Base-by-base conservation (phyloP, 2,888 invertebrate species). In the Hirudinaria manillensis region DNA sequence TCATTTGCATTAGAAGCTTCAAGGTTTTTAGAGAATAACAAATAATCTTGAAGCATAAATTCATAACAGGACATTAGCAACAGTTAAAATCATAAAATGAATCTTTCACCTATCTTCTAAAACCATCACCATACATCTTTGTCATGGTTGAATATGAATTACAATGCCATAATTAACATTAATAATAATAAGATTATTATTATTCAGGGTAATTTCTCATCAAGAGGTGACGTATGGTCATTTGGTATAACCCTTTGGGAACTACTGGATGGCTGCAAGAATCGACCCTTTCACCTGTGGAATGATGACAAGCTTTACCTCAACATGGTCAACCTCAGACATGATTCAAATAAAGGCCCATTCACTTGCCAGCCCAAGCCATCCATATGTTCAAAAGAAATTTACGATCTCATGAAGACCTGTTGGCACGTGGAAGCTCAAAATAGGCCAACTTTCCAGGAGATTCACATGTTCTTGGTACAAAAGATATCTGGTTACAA, bases 381-480 rank as follows among this genome's bases (percentile, higher is more conserved):
- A 0, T 89, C 90, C 16, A 92, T 93, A 1, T 95, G 96, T 85
- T 93, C 97, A 0, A 90, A 90, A 0, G 90, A 92, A 45, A 90
- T 96, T 68, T 98, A 94, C 84, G 90, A 92, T 84, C 88, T 95
- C 79, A 91, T 98, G 90, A 87, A 92, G 81, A 83, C 88, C 84
- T 96, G 96, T 84, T 97, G 97, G 97, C 90, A 92, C 81, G 88
- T 92, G 74, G 90, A 90, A 81, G 90, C 91, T 71, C 88, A 89
- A 76, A 91, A 92, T 81, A 88, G 94, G 56, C 94, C 94, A 0
- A 89, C 91, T 77, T 94, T 94, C 87, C 89, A 91, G 82, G 93
- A 94, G 86, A 91, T 94, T 75, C 92, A 93, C 84, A 77, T 91
- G 79, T 93, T 91, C 86, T 88, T 93, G 79, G 91, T 79, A 61